These are phyloP conservation scores for Parnassius mnemosyne DNA, from an alignment of 2,888 invertebrate genomes.

Conservation along the genomic window DNA sequence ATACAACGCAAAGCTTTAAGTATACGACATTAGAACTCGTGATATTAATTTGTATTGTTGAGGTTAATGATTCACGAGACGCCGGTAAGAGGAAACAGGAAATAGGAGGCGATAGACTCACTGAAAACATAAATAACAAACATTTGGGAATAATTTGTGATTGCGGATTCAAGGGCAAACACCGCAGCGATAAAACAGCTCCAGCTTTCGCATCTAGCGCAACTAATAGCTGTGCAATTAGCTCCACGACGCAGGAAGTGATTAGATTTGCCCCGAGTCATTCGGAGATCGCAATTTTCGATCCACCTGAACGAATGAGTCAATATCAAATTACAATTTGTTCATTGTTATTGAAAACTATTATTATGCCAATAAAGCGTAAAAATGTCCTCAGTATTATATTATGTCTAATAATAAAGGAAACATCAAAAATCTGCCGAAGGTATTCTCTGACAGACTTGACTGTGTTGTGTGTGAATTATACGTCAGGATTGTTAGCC, in stretches of 20 bases:
- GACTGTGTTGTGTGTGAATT: too few species aligned
- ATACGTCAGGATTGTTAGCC: too few species aligned
- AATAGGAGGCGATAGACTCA: background rate
- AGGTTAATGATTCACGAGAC: background rate
- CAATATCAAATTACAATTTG: background rate
- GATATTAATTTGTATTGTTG: background rate
- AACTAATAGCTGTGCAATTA: slow-evolving; percentile 72
- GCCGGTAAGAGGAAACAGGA: background rate
- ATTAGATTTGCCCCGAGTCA: slow-evolving; percentile 64
- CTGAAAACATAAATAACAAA: slow-evolving; percentile 5
- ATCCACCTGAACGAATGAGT: slow-evolving; percentile 45
- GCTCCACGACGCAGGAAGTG: slow-evolving; percentile 58
- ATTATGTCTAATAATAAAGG: too few species aligned
- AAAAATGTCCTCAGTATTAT: too few species aligned
- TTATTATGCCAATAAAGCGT: too few species aligned
- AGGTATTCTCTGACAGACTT: too few species aligned
- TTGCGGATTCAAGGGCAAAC: slow-evolving; percentile 40
- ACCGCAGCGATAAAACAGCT: slow-evolving; percentile 45
- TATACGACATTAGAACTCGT: background rate
- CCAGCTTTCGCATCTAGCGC: slow-evolving; percentile 60
- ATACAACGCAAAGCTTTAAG: background rate
- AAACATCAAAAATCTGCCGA: too few species aligned
- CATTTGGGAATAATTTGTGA: slow-evolving; percentile 3
- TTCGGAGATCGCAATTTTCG: slow-evolving; percentile 44
- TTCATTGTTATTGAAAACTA: too few species aligned